Evolutionary conservation across 2,113 vertebrate genomes (phyloP).

Genomic region (Bos indicus): DNA sequence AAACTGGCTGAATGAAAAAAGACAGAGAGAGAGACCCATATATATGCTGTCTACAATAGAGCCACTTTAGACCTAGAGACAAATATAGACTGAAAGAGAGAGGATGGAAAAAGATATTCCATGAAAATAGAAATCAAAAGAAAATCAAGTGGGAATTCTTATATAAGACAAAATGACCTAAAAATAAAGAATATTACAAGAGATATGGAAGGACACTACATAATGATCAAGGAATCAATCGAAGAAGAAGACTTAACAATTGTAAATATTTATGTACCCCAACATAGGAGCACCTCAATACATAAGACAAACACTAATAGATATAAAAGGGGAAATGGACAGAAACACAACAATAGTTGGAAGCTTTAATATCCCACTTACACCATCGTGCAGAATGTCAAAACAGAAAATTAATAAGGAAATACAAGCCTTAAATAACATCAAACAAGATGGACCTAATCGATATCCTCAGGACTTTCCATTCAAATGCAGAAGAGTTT

Average conservation of each 20-base stretch:
- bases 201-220: not conserved
- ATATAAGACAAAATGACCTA: not conserved
- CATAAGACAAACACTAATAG: not conserved
- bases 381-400: not conserved
- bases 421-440: not conserved
- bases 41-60: not conserved
- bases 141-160: not conserved
- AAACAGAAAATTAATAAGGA: not conserved
- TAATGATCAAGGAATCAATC: not conserved
- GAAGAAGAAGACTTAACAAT: not conserved
- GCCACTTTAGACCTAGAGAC: not conserved
- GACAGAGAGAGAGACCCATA: fast-evolving
- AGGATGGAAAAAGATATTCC: not conserved
- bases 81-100: not conserved
- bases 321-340: not conserved
- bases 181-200: not conserved
- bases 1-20: not conserved
- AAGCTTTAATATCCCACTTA: not conserved
- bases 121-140: not conserved
- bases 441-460: not conserved
- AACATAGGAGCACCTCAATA: not conserved
- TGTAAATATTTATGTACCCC: not conserved
- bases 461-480: not conserved
- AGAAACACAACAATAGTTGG: not conserved
- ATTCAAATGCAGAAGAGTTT: not conserved